Evolutionary conservation across 2,113 vertebrate species (phyloP).

Genomic region (Solenodon paradoxus): DNA sequence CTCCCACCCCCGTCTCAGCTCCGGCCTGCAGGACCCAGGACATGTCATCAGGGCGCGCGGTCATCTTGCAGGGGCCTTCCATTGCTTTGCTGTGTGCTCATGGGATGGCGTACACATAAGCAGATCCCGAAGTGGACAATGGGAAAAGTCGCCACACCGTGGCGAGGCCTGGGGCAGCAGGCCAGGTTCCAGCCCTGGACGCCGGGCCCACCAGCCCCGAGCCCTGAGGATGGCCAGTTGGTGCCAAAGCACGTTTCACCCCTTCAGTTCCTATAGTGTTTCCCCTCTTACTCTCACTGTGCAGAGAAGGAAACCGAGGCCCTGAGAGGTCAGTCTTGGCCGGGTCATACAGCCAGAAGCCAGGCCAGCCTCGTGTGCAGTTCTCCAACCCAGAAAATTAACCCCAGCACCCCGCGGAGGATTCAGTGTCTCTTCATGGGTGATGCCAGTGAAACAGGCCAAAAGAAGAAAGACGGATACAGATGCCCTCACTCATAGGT

Average conservation of each 20-base stretch:
- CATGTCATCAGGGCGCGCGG: too few relatives aligned
- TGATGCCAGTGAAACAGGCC: too few relatives aligned
- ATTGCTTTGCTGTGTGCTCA: neutral
- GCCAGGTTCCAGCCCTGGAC: neutral
- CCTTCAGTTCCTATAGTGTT: too few relatives aligned
- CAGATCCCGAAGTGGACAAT: neutral
- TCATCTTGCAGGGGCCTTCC: neutral
- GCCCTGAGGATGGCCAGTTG: too few relatives aligned
- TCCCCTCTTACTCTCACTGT: neutral
- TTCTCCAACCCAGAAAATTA: neutral
- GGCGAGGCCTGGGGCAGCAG: neutral
- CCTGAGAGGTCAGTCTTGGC: neutral
- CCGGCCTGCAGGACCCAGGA: too few relatives aligned
- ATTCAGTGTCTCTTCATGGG: neutral
- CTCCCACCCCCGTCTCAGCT: too few relatives aligned
- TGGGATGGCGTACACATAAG: too few relatives aligned
- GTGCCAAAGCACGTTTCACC: neutral
- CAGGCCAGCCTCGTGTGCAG: neutral
- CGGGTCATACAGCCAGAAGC: neutral
- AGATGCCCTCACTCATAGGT: too few relatives aligned
- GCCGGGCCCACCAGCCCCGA: too few relatives aligned
- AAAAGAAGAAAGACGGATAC: too few relatives aligned
- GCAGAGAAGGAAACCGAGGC: neutral
- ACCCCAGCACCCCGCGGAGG: neutral
- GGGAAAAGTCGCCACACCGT: neutral